These are phyloP conservation scores for Thunnus albacares DNA, from an alignment of 2,797 vertebrate species.

Conservation along the genomic window DNA sequence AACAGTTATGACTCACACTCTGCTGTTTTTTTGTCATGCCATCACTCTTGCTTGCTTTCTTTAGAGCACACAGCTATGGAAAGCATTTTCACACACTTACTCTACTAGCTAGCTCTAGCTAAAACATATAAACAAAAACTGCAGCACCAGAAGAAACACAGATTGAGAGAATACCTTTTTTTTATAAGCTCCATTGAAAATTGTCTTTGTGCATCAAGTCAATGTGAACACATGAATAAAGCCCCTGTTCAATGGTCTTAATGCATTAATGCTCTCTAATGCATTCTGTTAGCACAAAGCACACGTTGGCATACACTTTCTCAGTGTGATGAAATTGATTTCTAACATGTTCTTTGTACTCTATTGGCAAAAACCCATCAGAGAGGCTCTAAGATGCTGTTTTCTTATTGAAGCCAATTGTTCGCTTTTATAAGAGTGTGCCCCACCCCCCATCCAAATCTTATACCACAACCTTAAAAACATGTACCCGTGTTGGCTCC, in stretches of 20 bases:
- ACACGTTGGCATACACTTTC: slow-evolving; percentile 25
- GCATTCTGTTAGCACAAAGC: slow-evolving; percentile 41
- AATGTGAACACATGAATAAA: slow-evolving; percentile 7
- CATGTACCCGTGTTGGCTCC: not conserved
- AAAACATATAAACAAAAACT: slow-evolving; percentile 25
- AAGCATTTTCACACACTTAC: slow-evolving; percentile 5
- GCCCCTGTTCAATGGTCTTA: slow-evolving; percentile 44
- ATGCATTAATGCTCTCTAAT: slow-evolving; percentile 55
- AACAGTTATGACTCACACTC: slow-evolving; percentile 62
- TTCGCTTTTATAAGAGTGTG: not conserved
- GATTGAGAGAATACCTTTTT: slow-evolving; percentile 32
- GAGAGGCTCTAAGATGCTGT: slow-evolving; percentile 27
- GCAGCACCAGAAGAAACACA: not conserved
- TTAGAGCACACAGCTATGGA: not conserved
- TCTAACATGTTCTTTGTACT: slow-evolving; percentile 49
- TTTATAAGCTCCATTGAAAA: slow-evolving; percentile 35
- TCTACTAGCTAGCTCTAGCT: not conserved
- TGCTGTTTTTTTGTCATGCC: slow-evolving; percentile 31
- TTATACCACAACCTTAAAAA: not conserved
- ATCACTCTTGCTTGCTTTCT: slow-evolving; percentile 19
- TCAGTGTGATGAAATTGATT: slow-evolving; percentile 61
- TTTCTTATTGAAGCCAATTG: slow-evolving; percentile 30
- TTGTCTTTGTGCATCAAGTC: slow-evolving; percentile 17
- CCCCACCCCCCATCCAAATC: not conserved
- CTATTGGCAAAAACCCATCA: slow-evolving; percentile 51